Conservation (phyloP, 2,113 vertebrate species). For the Oreochromis aureus region DNA sequence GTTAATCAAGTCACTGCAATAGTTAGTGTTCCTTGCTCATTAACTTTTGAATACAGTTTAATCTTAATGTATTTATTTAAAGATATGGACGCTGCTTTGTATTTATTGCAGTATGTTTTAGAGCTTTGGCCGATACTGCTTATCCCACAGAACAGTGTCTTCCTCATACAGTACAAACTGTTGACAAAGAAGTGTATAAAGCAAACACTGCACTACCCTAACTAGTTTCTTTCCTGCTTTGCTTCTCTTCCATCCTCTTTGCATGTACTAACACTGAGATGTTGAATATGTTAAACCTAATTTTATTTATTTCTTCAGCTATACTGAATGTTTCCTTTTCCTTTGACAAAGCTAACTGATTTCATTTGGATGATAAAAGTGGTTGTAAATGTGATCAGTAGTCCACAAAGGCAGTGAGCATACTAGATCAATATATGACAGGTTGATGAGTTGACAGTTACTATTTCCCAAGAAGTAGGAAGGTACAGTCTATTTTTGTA, state of each 20-base stretch:
- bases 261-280: neutral
- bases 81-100: neutral
- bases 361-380: neutral
- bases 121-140: neutral
- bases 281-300: neutral
- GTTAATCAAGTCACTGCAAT: neutral
- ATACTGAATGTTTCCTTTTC: neutral
- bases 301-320: neutral
- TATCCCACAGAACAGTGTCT: neutral
- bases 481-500: neutral
- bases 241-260: neutral
- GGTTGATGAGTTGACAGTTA: neutral
- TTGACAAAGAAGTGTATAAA: conserved; percentile 33
- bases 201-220: conserved; percentile 15
- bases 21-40: neutral
- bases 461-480: neutral
- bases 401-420: neutral
- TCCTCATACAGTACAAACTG: neutral
- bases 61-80: neutral
- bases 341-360: neutral
- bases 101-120: neutral
- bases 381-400: neutral
- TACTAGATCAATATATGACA: neutral
- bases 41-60: neutral
- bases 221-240: neutral